Evolutionary conservation across 2,113 vertebrate species (phyloP).

Genomic region (Aegypius monachus): DNA sequence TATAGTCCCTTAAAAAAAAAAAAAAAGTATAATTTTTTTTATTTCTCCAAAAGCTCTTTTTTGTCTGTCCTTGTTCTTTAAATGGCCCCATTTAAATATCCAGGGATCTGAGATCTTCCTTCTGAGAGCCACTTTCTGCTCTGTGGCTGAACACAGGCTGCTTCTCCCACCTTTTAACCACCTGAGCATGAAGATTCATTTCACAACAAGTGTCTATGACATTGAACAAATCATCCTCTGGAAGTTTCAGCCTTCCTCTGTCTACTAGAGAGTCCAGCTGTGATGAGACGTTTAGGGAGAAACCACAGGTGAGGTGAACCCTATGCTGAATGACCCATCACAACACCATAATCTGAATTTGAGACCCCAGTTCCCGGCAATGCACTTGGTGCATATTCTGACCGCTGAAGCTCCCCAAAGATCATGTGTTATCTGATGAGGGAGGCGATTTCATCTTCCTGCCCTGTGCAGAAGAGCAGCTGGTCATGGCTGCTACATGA

Average conservation of each 20-base stretch:
- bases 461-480: not conserved
- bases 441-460: not conserved
- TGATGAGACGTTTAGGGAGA: not conserved
- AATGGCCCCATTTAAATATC: not conserved
- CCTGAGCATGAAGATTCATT: not conserved
- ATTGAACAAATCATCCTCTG: not conserved
- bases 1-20: not conserved
- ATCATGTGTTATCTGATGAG: not conserved
- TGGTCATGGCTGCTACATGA: no score
- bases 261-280: not conserved
- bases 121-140: not conserved
- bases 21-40: not conserved
- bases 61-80: not conserved
- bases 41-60: not conserved
- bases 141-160: not conserved
- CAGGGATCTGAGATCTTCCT: not conserved
- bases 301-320: not conserved
- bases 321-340: not conserved
- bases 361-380: not conserved
- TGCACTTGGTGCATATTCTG: not conserved
- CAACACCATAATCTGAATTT: not conserved
- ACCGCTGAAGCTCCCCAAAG: not conserved
- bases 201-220: not conserved
- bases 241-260: not conserved
- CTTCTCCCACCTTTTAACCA: not conserved